Percentiles rank a stretch among this genome's conserved stretches.
Conservation (phyloP, 2,113 vertebrate genomes). For the Cygnus atratus region DNA sequence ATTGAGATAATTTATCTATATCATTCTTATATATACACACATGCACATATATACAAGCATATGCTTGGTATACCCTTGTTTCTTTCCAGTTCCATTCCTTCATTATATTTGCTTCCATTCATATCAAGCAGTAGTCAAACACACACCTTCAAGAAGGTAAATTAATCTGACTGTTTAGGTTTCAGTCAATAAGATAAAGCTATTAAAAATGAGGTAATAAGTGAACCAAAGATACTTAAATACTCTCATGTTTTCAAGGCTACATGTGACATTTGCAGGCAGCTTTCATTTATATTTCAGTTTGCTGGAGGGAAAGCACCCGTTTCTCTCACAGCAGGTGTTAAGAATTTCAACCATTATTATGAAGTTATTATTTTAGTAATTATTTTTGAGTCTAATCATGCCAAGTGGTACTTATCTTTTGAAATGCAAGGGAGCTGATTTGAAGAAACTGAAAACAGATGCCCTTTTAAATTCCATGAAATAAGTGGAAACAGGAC, state of each 20-base stretch:
- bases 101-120: slow-evolving; percentile 5
- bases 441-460: slow-evolving; percentile 68
- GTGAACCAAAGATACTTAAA: background rate
- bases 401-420: slow-evolving; percentile 75
- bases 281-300: background rate
- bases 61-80: background rate
- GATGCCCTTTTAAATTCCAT: slow-evolving; percentile 57
- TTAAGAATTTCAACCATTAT: slow-evolving; percentile 44
- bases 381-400: slow-evolving; percentile 49
- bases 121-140: background rate
- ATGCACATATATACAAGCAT: background rate
- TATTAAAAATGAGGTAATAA: slow-evolving; percentile 33
- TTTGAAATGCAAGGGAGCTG: slow-evolving; percentile 55
- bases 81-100: background rate
- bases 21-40: background rate
- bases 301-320: slow-evolving; percentile 4
- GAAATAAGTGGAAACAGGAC: slow-evolving; percentile 48
- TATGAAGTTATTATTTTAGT: slow-evolving; percentile 71
- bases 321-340: slow-evolving; percentile 14
- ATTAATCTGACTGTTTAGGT: background rate
- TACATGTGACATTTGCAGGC: background rate
- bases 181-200: background rate
- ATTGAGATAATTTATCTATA: background rate
- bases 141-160: slow-evolving; percentile 12
- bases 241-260: background rate